Evolutionary conservation across 2,113 vertebrate genomes (phyloP).

Genomic region (Tautogolabrus adspersus): DNA sequence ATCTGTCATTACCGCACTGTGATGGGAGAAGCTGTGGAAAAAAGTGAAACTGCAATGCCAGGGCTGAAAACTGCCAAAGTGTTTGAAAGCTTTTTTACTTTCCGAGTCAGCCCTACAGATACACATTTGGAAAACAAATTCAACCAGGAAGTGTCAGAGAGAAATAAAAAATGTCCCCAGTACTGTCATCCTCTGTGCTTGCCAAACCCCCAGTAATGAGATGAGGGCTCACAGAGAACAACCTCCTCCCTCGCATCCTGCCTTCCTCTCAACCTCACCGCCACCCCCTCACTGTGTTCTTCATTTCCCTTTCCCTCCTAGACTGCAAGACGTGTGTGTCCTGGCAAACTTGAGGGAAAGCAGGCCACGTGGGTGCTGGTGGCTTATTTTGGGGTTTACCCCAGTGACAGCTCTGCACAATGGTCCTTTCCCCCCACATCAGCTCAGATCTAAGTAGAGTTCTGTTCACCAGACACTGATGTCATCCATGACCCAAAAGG

Average conservation of each 20-base stretch:
- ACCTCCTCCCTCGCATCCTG: constrained; percentile 62
- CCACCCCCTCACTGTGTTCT: constrained; percentile 49
- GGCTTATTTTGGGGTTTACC: constrained; percentile 70
- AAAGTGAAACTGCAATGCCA: constrained; percentile 46
- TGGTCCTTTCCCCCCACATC: constrained; percentile 22
- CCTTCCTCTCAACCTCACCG: constrained; percentile 38
- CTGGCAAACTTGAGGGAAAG: constrained; percentile 75
- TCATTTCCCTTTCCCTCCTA: constrained; percentile 65
- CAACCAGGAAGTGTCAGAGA: constrained; percentile 41
- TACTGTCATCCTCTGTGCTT: constrained; percentile 44
- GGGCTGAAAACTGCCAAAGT: constrained; percentile 53
- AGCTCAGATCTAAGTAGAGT: constrained; percentile 39
- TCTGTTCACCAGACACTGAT: constrained; percentile 75
- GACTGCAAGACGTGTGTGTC: constrained; percentile 70
- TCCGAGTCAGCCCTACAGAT: constrained; percentile 49
- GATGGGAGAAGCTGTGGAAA: constrained; percentile 61
- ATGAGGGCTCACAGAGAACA: constrained; percentile 55
- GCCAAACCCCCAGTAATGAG: constrained; percentile 71
- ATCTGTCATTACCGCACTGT: constrained; percentile 71
- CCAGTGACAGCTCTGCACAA: constrained; percentile 62
- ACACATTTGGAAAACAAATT: constrained; percentile 72
- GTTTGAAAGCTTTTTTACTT: constrained; percentile 63
- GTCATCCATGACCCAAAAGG: constrained; percentile 61
- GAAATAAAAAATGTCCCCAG: constrained; percentile 54
- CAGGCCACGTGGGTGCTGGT: constrained; percentile 68